Evolutionary conservation across 2,797 vertebrate genomes (phyloP).

Genomic region (Acropternis orthonyx): DNA sequence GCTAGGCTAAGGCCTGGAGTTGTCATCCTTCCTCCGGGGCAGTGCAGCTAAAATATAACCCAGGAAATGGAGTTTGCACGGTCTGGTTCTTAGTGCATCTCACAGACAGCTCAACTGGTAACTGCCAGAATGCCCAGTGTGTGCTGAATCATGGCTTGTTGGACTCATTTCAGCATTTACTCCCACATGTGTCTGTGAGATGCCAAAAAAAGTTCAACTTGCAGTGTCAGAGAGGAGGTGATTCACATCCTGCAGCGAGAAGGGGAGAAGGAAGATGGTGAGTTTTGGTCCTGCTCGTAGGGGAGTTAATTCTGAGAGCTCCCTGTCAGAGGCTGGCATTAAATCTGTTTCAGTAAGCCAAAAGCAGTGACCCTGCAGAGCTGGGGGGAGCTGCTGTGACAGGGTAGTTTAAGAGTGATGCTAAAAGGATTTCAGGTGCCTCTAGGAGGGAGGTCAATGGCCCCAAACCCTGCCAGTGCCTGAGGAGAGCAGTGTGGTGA

Average conservation of each 20-base stretch:
- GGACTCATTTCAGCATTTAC: slow-evolving; percentile 49
- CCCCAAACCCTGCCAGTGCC: background rate
- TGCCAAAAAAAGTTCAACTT: slow-evolving; percentile 5
- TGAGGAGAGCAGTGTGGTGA: background rate
- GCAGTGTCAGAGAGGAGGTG: slow-evolving; percentile 16
- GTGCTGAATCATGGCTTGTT: slow-evolving; percentile 14
- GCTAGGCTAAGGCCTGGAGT: background rate
- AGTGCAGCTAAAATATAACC: background rate
- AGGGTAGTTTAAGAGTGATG: background rate
- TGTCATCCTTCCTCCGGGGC: background rate
- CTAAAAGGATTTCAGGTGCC: background rate
- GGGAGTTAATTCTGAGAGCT: background rate
- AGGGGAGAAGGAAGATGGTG: slow-evolving; percentile 57
- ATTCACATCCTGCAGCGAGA: slow-evolving; percentile 46
- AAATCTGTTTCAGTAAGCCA: background rate
- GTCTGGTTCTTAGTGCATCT: background rate
- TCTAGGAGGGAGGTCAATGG: background rate
- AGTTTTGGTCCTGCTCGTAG: background rate
- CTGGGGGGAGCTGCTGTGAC: background rate
- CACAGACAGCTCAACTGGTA: background rate
- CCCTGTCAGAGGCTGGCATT: background rate
- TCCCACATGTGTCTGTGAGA: slow-evolving; percentile 36
- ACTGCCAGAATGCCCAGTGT: background rate
- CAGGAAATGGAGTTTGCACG: background rate
- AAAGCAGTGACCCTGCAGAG: background rate